Conservation (phyloP, 2,113 vertebrate species). For the Propithecus coquereli region DNA sequence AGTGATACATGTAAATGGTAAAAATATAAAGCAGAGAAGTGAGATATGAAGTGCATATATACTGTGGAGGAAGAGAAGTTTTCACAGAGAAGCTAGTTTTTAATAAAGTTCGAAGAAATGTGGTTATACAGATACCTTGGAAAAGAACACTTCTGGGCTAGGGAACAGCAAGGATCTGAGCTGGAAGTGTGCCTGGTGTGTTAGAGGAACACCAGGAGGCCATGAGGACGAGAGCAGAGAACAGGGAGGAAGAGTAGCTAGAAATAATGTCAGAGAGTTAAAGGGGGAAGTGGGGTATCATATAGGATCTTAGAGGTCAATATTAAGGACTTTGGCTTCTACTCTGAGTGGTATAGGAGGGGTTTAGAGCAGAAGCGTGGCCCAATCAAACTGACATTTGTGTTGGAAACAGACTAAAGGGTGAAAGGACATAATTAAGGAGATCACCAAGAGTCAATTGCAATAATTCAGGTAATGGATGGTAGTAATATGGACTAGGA, state of each 20-base stretch:
- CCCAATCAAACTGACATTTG: neutral
- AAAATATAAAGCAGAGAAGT: neutral
- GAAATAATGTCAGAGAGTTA: neutral
- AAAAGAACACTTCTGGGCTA: neutral
- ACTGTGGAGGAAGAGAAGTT: neutral
- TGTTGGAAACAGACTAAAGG: neutral
- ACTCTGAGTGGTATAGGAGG: neutral
- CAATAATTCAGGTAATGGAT: neutral
- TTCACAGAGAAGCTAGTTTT: neutral
- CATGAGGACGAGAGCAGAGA: neutral
- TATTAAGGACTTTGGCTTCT: neutral
- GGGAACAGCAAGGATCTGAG: neutral
- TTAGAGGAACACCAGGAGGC: neutral
- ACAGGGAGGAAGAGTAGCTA: neutral
- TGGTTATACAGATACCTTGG: neutral
- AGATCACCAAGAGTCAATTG: neutral
- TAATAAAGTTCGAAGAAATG: neutral
- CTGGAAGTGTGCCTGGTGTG: neutral
- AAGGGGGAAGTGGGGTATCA: too few relatives aligned
- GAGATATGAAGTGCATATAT: neutral
- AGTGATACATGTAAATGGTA: neutral
- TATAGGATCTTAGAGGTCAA: neutral
- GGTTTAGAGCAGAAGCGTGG: neutral
- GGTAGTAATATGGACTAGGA: neutral
- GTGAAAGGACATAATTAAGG: neutral